Percentiles rank a stretch among this genome's conserved stretches.
phyloP scores from a whole-genome alignment of 1,140 invertebrate genomes.

The Neoseiulus cucumeris region DNA sequence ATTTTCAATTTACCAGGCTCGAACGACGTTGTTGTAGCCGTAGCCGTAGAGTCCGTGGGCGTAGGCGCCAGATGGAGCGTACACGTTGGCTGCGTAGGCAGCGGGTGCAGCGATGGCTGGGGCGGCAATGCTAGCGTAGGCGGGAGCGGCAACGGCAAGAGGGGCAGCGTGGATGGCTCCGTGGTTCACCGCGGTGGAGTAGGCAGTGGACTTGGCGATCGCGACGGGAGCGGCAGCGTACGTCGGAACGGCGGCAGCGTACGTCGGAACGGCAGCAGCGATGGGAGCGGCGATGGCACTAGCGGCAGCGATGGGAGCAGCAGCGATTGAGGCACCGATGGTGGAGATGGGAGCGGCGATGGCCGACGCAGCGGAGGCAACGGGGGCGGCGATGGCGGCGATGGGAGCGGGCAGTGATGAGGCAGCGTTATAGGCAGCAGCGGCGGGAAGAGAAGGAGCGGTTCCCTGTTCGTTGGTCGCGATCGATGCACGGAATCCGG shows the following conservation, averaged over 20 bases:
- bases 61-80: background rate
- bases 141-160: background rate
- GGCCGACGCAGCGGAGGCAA: too few species aligned
- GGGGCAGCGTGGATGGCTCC: constrained; percentile 1
- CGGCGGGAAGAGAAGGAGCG: constrained; percentile 10
- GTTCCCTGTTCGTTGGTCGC: constrained; percentile 16
- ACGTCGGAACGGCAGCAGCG: background rate
- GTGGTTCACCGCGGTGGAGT: constrained; percentile 1
- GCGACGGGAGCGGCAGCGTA: background rate
- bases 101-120: background rate
- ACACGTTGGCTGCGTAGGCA: background rate
- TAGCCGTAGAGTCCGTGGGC: constrained; percentile 3
- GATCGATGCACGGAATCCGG: constrained; percentile 13
- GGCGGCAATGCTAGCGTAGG: background rate
- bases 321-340: background rate
- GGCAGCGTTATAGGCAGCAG: background rate
- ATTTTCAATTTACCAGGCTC: background rate
- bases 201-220: background rate
- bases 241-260: background rate
- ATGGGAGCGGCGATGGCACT: background rate
- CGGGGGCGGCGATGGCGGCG: too few species aligned
- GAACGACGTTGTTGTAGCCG: background rate
- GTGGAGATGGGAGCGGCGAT: background rate
- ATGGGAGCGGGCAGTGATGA: too few species aligned
- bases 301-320: background rate